These are phyloP conservation scores for Lepidocolaptes lacrymiger DNA, from an alignment of 2,797 vertebrate species.

Conservation along the genomic window DNA sequence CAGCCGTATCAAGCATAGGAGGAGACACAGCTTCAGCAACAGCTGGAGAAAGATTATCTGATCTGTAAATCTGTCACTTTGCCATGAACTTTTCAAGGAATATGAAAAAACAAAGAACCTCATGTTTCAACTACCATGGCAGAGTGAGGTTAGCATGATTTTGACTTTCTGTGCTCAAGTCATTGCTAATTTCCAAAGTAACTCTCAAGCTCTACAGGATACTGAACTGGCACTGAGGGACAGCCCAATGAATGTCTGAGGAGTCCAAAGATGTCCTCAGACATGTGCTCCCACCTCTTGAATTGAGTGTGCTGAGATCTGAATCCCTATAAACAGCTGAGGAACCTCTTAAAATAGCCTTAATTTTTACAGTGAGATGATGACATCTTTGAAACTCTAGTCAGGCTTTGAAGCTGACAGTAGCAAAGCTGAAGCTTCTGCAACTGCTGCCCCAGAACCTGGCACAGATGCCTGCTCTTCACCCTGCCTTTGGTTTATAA, in stretches of 20 bases:
- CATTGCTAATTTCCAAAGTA: neutral
- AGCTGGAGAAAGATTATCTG: neutral
- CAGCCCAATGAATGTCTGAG: accelerated
- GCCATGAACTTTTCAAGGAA: neutral
- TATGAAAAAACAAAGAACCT: neutral
- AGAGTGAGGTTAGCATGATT: neutral
- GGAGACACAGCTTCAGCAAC: neutral
- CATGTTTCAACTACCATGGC: neutral
- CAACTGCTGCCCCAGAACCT: slow-evolving; percentile 13
- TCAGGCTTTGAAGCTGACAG: slow-evolving; percentile 56
- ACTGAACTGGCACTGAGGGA: neutral
- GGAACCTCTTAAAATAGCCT: slow-evolving; percentile 40
- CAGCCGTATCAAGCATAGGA: neutral
- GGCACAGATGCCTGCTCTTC: slow-evolving; percentile 6
- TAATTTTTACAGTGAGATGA: slow-evolving; percentile 43
- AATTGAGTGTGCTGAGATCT: neutral
- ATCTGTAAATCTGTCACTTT: neutral
- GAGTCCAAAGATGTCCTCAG: neutral
- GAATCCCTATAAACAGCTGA: neutral
- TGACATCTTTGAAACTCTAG: slow-evolving; percentile 57
- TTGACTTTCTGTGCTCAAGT: neutral
- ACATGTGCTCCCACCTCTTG: neutral
- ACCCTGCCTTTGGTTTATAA: neutral
- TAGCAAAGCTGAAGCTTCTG: slow-evolving; percentile 55
- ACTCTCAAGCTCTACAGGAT: neutral